Conservation (phyloP, 2,797 vertebrate species). For the Mallotus villosus region DNA sequence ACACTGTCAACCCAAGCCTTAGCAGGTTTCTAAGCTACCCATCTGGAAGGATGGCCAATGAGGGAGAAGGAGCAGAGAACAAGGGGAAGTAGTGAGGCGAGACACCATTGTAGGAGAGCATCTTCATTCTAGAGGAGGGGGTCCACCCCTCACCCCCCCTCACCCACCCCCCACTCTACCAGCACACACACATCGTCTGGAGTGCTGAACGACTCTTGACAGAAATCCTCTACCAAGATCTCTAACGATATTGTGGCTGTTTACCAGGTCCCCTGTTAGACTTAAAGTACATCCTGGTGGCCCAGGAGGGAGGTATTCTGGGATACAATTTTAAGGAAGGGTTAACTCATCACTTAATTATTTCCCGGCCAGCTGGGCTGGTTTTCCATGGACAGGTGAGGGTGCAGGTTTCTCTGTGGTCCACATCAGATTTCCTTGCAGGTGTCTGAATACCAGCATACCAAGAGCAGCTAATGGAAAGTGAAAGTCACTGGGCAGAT, state of each 20-base stretch:
- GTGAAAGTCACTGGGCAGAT: slow-evolving; percentile 45
- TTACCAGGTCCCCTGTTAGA: background rate
- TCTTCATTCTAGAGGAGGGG: no score
- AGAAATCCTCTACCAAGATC: no score
- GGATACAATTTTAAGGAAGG: background rate
- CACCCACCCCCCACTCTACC: no score
- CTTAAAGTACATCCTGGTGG: background rate
- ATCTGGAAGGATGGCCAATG: background rate
- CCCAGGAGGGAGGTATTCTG: background rate
- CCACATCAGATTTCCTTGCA: slow-evolving; percentile 33
- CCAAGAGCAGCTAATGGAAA: slow-evolving; percentile 51
- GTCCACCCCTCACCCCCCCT: no score
- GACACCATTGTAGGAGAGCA: no score
- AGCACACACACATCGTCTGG: no score
- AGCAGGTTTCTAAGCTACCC: background rate
- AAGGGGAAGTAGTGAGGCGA: no score
- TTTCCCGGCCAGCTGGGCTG: background rate
- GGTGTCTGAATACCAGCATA: slow-evolving; percentile 41
- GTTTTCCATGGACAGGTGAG: background rate
- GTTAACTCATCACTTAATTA: background rate
- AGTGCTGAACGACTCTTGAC: no score
- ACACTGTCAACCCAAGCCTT: background rate
- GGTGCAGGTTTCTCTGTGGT: slow-evolving; percentile 4
- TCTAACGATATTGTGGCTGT: no score
- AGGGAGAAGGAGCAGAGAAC: background rate